Evolutionary conservation across 2,113 vertebrate species (phyloP).

Genomic region (Phalacrocorax carbo): DNA sequence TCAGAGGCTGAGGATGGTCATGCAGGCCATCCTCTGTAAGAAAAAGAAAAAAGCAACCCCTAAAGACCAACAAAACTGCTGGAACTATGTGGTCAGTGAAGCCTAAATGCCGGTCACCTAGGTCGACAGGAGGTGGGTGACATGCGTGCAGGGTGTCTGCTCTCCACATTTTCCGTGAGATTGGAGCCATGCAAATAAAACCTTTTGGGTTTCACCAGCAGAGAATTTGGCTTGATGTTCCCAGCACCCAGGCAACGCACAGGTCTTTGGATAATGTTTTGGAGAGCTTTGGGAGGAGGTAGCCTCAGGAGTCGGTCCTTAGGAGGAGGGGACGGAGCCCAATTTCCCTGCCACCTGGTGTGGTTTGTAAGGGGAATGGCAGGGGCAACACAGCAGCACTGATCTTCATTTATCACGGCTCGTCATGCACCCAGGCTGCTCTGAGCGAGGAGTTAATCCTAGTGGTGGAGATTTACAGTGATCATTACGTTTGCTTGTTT

Average conservation of each 20-base stretch:
- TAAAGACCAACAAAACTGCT: background rate
- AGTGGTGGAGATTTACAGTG: too few relatives aligned
- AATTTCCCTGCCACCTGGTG: background rate
- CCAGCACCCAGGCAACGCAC: background rate
- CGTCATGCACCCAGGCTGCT: background rate
- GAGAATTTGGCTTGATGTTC: background rate
- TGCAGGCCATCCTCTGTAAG: background rate
- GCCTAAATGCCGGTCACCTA: background rate
- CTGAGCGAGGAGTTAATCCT: background rate
- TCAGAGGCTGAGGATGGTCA: background rate
- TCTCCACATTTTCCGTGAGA: background rate
- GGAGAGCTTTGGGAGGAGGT: background rate
- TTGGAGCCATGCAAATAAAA: background rate
- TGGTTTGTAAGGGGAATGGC: too few relatives aligned
- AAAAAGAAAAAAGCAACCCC: background rate
- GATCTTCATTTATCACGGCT: background rate
- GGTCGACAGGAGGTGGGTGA: accelerated
- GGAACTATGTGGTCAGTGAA: background rate
- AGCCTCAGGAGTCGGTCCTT: background rate
- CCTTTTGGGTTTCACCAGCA: background rate
- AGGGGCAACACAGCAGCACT: background rate
- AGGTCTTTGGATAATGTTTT: background rate
- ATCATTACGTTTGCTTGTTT: background rate
- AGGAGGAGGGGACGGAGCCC: background rate
- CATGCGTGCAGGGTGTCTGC: background rate